Base-by-base conservation (phyloP, 2,888 invertebrate species). In the Xylota sylvarum region DNA sequence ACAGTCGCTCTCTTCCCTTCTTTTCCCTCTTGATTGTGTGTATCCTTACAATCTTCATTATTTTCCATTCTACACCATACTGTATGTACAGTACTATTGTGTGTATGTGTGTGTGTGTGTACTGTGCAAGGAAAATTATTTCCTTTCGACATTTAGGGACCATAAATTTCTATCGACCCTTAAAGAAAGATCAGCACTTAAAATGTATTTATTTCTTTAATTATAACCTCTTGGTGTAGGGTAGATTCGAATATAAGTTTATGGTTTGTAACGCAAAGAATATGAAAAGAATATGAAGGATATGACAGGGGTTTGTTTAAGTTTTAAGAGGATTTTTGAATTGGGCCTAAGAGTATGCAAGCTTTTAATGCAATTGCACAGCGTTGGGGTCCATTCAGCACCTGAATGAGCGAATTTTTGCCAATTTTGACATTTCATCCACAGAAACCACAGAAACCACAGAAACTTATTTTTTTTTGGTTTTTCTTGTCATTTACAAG, bases 131-230 rank as follows among this genome's bases (percentile, higher is more conserved):
- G 17, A 77, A n/a, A 74, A 58, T 69, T 67, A 77, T 69, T 77
- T 50, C 30, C 70, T 3, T 52, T 62, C 35, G 55, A 56, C 43
- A 65, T 60, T 76, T 48, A 76, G 48, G 52, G 78, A 35, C 78
- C 40, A 62, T 70, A 62, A 69, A 78, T 78, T 70, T 78, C 78
- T 60, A 78, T 78, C 62, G 78, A 60, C 60, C 62, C 60, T 77
- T 52, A 60, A 69, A 32, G 50, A 62, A 65, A 55, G 60, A 69
- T 78, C 50, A 69, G 78, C 78, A 69, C 60, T 70, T 78, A 55
- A 70, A 70, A 48, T 78, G 43, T 62, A 62, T 78, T 78, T 78
- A 37, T 55, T 70, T 62, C 55, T 60, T 78, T 69, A 78, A 78
- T 62, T 78, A 78, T 60, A 73, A 17, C 5, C 27, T 48, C 17